Percentiles rank a stretch among this genome's conserved stretches.
phyloP scores from a whole-genome alignment of 2,888 invertebrate species.

The Torymus auratus region DNA sequence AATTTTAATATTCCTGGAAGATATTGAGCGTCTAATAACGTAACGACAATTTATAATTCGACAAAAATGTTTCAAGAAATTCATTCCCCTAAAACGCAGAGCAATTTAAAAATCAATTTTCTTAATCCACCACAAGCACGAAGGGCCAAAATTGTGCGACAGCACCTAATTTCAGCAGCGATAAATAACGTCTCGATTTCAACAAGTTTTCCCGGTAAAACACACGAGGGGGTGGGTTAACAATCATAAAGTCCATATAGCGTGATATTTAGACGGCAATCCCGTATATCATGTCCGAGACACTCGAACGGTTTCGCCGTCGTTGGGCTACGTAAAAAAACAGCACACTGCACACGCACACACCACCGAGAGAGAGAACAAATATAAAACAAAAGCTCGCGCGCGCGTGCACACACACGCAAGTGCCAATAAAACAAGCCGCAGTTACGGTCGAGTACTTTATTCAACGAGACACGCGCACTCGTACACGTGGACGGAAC shows the following conservation, averaged over 20 bases:
- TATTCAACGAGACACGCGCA: constrained; percentile 22
- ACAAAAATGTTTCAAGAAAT: too few relatives aligned
- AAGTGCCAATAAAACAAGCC: constrained; percentile 45
- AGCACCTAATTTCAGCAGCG: not conserved
- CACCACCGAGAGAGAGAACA: too few relatives aligned
- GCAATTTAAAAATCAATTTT: too few relatives aligned
- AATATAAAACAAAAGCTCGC: constrained; percentile 32
- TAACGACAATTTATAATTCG: too few relatives aligned
- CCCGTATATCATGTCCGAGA: constrained; percentile 25
- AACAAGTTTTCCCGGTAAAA: constrained; percentile 17
- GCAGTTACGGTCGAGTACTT: constrained; percentile 28
- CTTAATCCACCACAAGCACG: too few relatives aligned
- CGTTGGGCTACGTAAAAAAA: not conserved
- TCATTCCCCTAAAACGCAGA: too few relatives aligned
- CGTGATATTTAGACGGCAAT: constrained; percentile 27
- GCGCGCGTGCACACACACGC: not conserved
- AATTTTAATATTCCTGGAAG: too few relatives aligned
- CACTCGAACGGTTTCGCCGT: constrained; percentile 19
- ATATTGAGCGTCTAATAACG: too few relatives aligned
- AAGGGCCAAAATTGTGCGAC: too few relatives aligned
- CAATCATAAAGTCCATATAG: constrained; percentile 20
- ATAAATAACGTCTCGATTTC: not conserved
- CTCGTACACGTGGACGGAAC: too few relatives aligned
- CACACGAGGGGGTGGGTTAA: not conserved
- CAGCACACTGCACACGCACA: too few relatives aligned